Conservation (phyloP, 2,888 invertebrate species). For the Troglohyphantes excavatus region DNA sequence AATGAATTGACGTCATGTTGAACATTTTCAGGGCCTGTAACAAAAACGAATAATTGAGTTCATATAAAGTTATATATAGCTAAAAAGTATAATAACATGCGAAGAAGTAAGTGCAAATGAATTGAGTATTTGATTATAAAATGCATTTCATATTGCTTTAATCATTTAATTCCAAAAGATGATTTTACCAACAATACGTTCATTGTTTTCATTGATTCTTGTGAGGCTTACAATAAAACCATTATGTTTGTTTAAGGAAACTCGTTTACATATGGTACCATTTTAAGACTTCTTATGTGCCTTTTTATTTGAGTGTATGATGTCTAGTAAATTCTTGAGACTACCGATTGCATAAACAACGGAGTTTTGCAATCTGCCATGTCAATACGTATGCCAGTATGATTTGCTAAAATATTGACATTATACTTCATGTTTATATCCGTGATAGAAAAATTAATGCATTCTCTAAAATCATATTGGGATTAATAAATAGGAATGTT, state of each 20-base stretch:
- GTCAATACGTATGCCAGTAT: too few species aligned
- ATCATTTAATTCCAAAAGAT: background rate
- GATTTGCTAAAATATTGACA: too few species aligned
- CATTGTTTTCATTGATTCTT: too few species aligned
- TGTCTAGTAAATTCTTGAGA: background rate
- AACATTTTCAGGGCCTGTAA: background rate
- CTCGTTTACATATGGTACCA: background rate
- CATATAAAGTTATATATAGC: background rate
- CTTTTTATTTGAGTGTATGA: background rate
- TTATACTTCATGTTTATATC: too few species aligned
- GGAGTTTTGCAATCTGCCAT: background rate
- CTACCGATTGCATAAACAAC: background rate
- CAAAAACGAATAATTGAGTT: background rate
- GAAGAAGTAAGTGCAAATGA: background rate
- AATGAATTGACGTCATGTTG: background rate
- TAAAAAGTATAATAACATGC: background rate
- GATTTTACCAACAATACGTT: too few species aligned
- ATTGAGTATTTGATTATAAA: background rate
- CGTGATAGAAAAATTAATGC: too few species aligned
- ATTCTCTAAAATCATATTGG: too few species aligned
- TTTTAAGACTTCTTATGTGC: background rate
- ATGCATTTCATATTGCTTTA: background rate
- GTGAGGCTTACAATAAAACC: too few species aligned
- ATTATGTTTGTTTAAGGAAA: too few species aligned
- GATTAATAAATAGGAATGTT: too few species aligned